Evolutionary conservation across 1,140 invertebrate genomes (phyloP).

Genomic region (Ectropis grisescens): DNA sequence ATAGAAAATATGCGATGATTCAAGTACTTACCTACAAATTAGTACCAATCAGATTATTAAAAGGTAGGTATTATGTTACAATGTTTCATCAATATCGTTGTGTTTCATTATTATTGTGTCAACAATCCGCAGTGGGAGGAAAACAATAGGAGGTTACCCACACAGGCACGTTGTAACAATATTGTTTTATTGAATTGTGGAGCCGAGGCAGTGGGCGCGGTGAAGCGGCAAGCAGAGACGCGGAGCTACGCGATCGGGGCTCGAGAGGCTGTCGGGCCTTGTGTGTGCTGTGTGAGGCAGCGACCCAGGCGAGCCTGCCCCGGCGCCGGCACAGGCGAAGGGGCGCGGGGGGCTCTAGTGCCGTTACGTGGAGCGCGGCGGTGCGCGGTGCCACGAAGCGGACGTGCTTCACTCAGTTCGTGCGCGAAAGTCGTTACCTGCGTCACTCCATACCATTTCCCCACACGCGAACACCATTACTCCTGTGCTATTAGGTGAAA

Average conservation of each 20-base stretch:
- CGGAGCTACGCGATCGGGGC: too few species aligned
- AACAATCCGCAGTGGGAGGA: background rate
- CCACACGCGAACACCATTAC: constrained; percentile 45
- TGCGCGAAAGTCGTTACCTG: constrained; percentile 66
- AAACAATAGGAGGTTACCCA: background rate
- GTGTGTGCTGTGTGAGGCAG: constrained; percentile 18
- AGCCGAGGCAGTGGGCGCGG: background rate
- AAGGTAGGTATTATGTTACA: too few species aligned
- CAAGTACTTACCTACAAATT: too few species aligned
- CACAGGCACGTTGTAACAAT: background rate
- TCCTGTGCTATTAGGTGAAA: constrained; percentile 24
- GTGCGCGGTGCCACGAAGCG: constrained; percentile 57
- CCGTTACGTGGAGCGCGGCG: constrained; percentile 58
- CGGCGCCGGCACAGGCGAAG: constrained; percentile 27
- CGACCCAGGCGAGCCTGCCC: constrained; percentile 31
- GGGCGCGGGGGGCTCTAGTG: constrained; percentile 43
- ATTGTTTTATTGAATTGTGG: background rate
- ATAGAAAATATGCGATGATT: too few species aligned
- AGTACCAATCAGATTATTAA: too few species aligned
- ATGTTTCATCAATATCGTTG: too few species aligned
- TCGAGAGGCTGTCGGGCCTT: too few species aligned
- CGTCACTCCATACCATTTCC: constrained; percentile 53
- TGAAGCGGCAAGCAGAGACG: too few species aligned
- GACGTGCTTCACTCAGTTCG: constrained; percentile 68
- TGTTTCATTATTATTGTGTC: too few species aligned